Conservation (phyloP, 2,113 vertebrate species). For the Phocoena phocoena region DNA sequence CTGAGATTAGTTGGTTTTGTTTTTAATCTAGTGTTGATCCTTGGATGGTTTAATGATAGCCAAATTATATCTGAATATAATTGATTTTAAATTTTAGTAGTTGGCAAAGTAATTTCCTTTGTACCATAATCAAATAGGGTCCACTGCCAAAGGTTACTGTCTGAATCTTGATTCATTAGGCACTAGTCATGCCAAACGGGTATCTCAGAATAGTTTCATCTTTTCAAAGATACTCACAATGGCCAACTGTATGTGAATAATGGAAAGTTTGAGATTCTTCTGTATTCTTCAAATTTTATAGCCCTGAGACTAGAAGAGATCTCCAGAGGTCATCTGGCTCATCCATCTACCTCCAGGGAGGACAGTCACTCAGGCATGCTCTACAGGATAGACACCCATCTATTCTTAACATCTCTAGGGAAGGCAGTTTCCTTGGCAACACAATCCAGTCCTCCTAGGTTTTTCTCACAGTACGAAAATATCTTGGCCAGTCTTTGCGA, state of each 20-base stretch:
- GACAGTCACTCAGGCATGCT: conserved; percentile 54
- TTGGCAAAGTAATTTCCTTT: conserved; percentile 35
- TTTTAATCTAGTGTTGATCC: not conserved
- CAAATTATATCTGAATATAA: conserved; percentile 25
- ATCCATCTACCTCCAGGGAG: conserved; percentile 65
- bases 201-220: conserved; percentile 13
- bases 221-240: conserved; percentile 53
- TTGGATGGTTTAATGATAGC: not conserved
- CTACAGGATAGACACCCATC: conserved; percentile 55
- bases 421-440: conserved; percentile 69
- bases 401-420: conserved; percentile 68
- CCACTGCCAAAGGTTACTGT: not conserved
- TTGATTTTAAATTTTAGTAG: conserved; percentile 1
- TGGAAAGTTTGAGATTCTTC: conserved; percentile 50
- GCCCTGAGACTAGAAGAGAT: not conserved
- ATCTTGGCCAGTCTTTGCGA: conserved; percentile 54
- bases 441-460: conserved; percentile 45
- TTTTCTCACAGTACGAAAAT: conserved; percentile 67
- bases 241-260: conserved; percentile 56
- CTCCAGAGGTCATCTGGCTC: conserved; percentile 59
- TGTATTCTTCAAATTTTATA: conserved; percentile 47
- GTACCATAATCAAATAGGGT: not conserved
- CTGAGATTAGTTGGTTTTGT: not conserved
- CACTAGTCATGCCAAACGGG: not conserved
- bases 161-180: conserved; percentile 46